A percentile compares a stretch with the other conserved stretches of the same genome.
These are phyloP conservation scores for Cylas formicarius DNA, from an alignment of 1,140 invertebrate species.

Conservation along the genomic window DNA sequence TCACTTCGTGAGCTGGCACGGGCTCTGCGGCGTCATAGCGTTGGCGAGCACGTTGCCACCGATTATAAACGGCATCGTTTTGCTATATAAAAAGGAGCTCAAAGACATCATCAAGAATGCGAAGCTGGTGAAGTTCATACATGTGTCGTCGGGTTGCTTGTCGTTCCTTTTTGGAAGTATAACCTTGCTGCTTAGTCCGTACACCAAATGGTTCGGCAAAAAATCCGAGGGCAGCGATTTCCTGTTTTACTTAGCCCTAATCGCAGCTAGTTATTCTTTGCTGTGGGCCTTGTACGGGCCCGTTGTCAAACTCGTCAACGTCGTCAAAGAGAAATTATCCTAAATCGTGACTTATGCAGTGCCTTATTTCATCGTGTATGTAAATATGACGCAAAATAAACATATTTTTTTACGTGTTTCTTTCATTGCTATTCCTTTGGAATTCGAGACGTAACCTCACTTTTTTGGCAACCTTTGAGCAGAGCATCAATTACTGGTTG, in stretches of 20 bases:
- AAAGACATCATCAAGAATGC: conserved; percentile 20
- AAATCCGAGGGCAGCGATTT: conserved; percentile 18
- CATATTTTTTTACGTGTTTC: no score
- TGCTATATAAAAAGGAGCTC: conserved; percentile 28
- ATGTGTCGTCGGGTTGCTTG: conserved; percentile 23
- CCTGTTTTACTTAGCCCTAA: conserved; percentile 22
- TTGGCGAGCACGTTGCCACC: conserved; percentile 21
- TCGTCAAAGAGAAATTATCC: conserved; percentile 8
- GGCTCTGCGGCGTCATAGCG: conserved; percentile 26
- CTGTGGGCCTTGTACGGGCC: conserved; percentile 27
- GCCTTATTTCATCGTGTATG: no score
- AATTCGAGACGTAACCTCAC: no score
- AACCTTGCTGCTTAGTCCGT: conserved; percentile 30
- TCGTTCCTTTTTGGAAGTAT: conserved; percentile 30
- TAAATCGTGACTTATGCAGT: no score
- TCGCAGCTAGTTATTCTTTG: conserved; percentile 16
- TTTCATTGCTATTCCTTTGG: no score
- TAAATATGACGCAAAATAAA: no score
- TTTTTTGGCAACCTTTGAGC: no score
- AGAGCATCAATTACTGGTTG: no score
- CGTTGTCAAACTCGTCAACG: conserved; percentile 16
- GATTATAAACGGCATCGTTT: conserved; percentile 22
- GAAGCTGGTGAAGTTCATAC: conserved; percentile 26
- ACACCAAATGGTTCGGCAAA: conserved; percentile 31
- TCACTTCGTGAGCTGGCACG: conserved; percentile 32